phyloP scores from a whole-genome alignment of 1,140 invertebrate species.

The Dreissena rostriformis region DNA sequence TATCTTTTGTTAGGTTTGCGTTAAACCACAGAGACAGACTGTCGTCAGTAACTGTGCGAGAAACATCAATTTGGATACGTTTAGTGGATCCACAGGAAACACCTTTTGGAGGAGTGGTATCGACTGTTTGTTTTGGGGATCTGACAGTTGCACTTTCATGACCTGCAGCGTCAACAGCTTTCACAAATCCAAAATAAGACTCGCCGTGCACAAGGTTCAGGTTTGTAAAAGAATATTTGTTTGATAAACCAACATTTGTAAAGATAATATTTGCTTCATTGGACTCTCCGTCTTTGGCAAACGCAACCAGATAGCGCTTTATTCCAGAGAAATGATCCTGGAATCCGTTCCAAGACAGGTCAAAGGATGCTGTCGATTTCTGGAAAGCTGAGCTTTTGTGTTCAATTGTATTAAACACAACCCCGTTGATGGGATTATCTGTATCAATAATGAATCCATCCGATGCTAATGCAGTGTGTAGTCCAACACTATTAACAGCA shows the following conservation, averaged over 20 bases:
- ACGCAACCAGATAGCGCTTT: slow-evolving; percentile 37
- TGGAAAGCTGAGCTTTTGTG: slow-evolving; percentile 34
- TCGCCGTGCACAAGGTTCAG: slow-evolving; percentile 23
- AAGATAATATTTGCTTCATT: background rate
- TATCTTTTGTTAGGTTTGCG: background rate
- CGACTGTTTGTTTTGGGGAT: slow-evolving; percentile 39
- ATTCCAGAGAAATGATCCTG: slow-evolving; percentile 53
- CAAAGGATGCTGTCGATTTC: slow-evolving; percentile 40
- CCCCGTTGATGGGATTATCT: slow-evolving; percentile 41
- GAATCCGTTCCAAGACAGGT: slow-evolving; percentile 61
- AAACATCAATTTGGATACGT: background rate
- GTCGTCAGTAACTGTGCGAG: background rate
- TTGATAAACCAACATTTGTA: slow-evolving; percentile 25
- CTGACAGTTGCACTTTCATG: slow-evolving; percentile 11
- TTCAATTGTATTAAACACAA: slow-evolving; percentile 50
- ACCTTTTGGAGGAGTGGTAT: slow-evolving; percentile 44
- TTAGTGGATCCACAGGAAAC: background rate
- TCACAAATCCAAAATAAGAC: slow-evolving; percentile 39
- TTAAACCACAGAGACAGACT: background rate
- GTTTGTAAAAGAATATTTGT: slow-evolving; percentile 1
- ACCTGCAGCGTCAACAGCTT: slow-evolving; percentile 58
- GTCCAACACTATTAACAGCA: slow-evolving; percentile 52
- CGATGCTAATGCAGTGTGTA: slow-evolving; percentile 40
- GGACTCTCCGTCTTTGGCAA: slow-evolving; percentile 4
- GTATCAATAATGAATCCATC: slow-evolving; percentile 59